Percentiles rank a stretch among this genome's conserved stretches.
Evolutionary conservation across 64 coral and sea anemone genomes (phyloP).

Genomic region (Orbicella faveolata): DNA sequence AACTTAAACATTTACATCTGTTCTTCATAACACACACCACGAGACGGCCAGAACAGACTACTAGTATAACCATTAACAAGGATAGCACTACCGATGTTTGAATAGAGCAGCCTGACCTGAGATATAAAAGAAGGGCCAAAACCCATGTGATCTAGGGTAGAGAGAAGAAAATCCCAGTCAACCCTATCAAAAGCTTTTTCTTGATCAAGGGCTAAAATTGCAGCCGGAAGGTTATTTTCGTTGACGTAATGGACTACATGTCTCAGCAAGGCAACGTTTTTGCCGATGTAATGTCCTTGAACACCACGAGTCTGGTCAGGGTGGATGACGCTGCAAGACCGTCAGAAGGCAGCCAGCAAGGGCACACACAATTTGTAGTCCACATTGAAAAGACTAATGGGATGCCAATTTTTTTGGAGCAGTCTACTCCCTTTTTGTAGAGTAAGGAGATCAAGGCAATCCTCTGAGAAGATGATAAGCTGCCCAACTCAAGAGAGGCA

Average conservation of each 20-base stretch:
- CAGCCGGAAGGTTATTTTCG: not conserved
- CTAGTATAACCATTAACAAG: slow-evolving; percentile 11
- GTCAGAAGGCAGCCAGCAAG: slow-evolving; percentile 37
- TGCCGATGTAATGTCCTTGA: slow-evolving; percentile 17
- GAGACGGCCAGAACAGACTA: slow-evolving; percentile 13
- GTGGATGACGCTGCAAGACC: slow-evolving; percentile 2
- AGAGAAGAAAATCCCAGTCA: slow-evolving; percentile 32
- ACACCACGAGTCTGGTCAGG: slow-evolving; percentile 31
- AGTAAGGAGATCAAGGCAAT: slow-evolving; percentile 4
- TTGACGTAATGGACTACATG: no score
- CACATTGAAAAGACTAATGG: slow-evolving; percentile 10
- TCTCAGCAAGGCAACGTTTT: not conserved
- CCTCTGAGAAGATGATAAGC: not conserved
- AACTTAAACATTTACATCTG: no score
- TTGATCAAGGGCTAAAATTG: slow-evolving; percentile 15
- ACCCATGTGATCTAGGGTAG: slow-evolving; percentile 6
- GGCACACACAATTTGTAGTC: slow-evolving; percentile 31
- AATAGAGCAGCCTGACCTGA: slow-evolving; percentile 29
- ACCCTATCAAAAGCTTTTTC: slow-evolving; percentile 56
- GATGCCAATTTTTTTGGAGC: not conserved
- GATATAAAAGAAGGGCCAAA: slow-evolving; percentile 30
- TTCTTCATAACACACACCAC: not conserved
- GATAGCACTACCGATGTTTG: not conserved
- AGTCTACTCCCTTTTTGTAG: not conserved
- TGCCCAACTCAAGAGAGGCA: not conserved